Conservation (phyloP, 2,113 vertebrate species). For the Pogona vitticeps region DNA sequence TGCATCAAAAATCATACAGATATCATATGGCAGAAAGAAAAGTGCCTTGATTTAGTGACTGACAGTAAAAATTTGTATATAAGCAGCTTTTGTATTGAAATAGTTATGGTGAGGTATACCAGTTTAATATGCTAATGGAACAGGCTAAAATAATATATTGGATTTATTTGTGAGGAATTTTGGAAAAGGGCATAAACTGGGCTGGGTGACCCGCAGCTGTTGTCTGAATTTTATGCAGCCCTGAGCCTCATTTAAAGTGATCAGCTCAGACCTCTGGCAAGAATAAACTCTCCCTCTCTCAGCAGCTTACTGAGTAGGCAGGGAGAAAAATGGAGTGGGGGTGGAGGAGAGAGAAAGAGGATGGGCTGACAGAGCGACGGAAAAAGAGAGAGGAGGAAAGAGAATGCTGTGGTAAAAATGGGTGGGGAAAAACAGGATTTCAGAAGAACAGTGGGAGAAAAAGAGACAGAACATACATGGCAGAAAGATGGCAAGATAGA, state of each 20-base stretch:
- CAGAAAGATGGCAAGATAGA: background rate
- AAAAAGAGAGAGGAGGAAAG: too few species aligned
- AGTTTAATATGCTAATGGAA: background rate
- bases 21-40: background rate
- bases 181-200: background rate
- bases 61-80: background rate
- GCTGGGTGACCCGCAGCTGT: background rate
- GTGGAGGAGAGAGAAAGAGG: background rate
- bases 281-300: too few species aligned
- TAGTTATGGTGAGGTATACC: background rate
- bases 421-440: too few species aligned
- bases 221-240: background rate
- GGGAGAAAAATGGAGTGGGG: background rate
- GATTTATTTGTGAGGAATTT: background rate
- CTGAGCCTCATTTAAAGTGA: background rate
- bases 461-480: background rate
- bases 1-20: background rate
- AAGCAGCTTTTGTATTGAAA: background rate
- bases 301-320: too few species aligned
- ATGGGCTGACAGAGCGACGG: too few species aligned
- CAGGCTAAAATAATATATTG: background rate
- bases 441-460: too few species aligned
- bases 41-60: slow-evolving; percentile 1
- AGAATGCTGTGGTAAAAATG: background rate
- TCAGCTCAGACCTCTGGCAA: background rate